These are phyloP conservation scores for Brachyopa scutellaris DNA, from an alignment of 2,888 invertebrate species.

Conservation along the genomic window DNA sequence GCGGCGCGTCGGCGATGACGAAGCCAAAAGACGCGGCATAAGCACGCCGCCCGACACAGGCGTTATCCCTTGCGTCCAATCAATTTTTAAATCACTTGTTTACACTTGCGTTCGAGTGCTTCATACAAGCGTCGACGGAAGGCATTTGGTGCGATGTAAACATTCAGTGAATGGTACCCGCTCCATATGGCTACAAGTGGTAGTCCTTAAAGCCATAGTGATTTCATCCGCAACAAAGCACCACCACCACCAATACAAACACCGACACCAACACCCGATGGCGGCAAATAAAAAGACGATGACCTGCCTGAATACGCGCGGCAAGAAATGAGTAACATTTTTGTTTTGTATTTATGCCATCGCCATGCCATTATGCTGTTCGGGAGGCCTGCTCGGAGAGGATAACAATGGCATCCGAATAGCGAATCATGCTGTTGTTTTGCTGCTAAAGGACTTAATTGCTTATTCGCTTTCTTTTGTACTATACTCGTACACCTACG, in stretches of 20 bases:
- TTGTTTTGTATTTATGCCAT: neutral
- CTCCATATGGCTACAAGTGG: conserved; percentile 71
- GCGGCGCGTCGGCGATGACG: conserved; percentile 27
- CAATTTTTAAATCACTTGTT: conserved; percentile 68
- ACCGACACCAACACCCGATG: too few species aligned
- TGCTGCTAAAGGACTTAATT: conserved; percentile 68
- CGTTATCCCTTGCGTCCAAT: conserved; percentile 57
- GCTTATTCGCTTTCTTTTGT: conserved; percentile 71
- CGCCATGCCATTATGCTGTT: conserved; percentile 26
- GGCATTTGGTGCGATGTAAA: conserved; percentile 67
- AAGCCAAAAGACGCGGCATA: conserved; percentile 3
- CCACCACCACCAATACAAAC: neutral
- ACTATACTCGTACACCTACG: conserved; percentile 14
- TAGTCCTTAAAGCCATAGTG: conserved; percentile 46
- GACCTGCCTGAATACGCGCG: conserved; percentile 52
- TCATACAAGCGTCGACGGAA: conserved; percentile 47
- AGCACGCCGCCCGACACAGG: neutral
- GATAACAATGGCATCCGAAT: conserved; percentile 60
- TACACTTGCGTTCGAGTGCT: conserved; percentile 62
- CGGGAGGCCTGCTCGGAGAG: conserved; percentile 44
- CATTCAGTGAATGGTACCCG: conserved; percentile 35
- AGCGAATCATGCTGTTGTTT: conserved; percentile 53
- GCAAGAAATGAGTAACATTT: conserved; percentile 53
- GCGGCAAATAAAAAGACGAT: conserved; percentile 48
- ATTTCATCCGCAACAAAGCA: conserved; percentile 41